Conservation (phyloP, 2,888 invertebrate genomes). For the Anticlea derivata region DNA sequence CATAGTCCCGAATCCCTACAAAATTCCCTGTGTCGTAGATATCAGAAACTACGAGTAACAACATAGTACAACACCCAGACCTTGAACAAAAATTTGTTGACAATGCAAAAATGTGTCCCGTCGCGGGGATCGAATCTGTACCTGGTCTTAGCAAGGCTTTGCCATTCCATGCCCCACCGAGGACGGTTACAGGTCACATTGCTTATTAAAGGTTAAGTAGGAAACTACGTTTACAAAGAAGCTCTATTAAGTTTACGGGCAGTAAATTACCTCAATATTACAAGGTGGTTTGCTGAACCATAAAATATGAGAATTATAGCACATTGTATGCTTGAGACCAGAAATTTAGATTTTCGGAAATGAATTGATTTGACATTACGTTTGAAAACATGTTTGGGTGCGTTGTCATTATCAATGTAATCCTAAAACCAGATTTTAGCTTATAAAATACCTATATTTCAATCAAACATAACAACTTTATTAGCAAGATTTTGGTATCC, state of each 20-base stretch:
- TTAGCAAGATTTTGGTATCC: not conserved
- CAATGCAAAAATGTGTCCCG: too few relatives aligned
- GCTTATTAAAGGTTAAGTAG: not conserved
- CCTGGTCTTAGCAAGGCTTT: too few relatives aligned
- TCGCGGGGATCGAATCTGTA: too few relatives aligned
- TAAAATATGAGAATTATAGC: slow-evolving; percentile 23
- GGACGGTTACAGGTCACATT: too few relatives aligned
- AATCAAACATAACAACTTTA: slow-evolving; percentile 5
- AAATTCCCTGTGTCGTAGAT: too few relatives aligned
- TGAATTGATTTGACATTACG: slow-evolving; percentile 7
- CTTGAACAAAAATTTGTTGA: too few relatives aligned
- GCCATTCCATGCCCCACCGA: too few relatives aligned
- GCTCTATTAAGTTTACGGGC: slow-evolving; percentile 18
- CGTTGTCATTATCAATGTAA: slow-evolving; percentile 13
- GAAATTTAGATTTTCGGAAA: slow-evolving; percentile 24
- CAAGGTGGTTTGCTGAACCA: slow-evolving; percentile 14
- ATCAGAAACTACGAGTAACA: too few relatives aligned
- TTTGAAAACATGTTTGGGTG: slow-evolving; percentile 12
- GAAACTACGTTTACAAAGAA: slow-evolving; percentile 12
- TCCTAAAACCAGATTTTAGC: slow-evolving; percentile 12
- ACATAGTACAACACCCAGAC: too few relatives aligned
- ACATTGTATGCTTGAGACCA: slow-evolving; percentile 17
- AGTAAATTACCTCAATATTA: slow-evolving; percentile 14
- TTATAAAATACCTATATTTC: slow-evolving; percentile 8
- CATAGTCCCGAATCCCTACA: too few relatives aligned